A percentile compares a stretch with the other conserved stretches of the same genome.
Conservation (phyloP, 2,888 invertebrate genomes). For the Cremastobaeus sp. region DNA sequence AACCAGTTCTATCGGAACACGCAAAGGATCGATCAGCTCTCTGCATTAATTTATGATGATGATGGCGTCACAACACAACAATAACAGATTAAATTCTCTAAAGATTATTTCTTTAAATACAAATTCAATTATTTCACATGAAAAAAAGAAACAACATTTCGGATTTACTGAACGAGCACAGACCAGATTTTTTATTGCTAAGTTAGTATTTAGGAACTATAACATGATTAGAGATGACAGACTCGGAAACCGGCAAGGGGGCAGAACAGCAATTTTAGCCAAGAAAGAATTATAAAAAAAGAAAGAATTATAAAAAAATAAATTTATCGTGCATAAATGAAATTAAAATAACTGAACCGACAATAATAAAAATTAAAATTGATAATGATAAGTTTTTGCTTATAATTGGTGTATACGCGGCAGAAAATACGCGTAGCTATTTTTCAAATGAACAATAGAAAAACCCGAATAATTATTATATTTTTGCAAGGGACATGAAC, state of each 20-base stretch:
- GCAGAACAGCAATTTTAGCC: slow-evolving; percentile 1
- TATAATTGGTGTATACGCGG: not conserved
- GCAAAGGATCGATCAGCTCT: not conserved
- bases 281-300: not conserved
- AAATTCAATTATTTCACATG: not conserved
- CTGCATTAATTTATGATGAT: too few species aligned
- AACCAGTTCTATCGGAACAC: not conserved
- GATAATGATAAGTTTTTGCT: not conserved
- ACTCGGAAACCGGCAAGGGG: not conserved
- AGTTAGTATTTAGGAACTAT: not conserved
- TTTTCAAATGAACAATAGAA: not conserved
- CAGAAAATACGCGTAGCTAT: not conserved
- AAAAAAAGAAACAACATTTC: not conserved
- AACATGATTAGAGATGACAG: not conserved
- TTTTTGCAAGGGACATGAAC: not conserved
- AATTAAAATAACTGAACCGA: not conserved
- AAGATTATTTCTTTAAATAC: not conserved
- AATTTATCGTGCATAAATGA: not conserved
- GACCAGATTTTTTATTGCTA: not conserved
- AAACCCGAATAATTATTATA: not conserved
- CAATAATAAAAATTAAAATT: not conserved
- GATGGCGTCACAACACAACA: not conserved
- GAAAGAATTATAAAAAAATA: not conserved
- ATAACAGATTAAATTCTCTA: not conserved
- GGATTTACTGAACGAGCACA: not conserved